phyloP scores from a whole-genome alignment of 2,797 vertebrate genomes.

The Myotis myotis region DNA sequence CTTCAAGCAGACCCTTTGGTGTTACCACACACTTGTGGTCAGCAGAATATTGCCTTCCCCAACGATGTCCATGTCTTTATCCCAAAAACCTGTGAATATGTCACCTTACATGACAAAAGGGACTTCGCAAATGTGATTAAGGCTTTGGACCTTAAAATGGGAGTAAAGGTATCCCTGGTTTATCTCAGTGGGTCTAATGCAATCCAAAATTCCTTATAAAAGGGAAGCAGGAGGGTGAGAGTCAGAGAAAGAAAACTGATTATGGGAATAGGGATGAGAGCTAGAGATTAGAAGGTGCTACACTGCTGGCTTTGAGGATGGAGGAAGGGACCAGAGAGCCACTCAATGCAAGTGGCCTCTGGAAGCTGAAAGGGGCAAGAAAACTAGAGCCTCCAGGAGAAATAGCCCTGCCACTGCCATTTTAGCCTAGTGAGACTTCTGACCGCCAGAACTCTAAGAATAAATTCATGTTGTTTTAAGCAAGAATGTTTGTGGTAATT shows the following conservation, averaged over 20 bases:
- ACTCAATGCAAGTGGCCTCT: neutral
- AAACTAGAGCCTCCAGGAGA: neutral
- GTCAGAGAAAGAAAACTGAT: neutral
- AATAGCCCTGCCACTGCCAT: neutral
- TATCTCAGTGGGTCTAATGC: neutral
- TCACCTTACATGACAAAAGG: neutral
- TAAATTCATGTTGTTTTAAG: neutral
- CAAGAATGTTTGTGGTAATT: neutral
- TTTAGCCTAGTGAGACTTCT: neutral
- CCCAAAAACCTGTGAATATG: neutral
- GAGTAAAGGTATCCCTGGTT: neutral
- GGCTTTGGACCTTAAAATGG: neutral
- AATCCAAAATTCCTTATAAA: neutral
- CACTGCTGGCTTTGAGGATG: neutral
- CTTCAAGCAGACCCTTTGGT: neutral
- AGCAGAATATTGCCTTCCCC: neutral
- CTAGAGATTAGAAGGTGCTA: neutral
- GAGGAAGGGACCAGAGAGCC: neutral
- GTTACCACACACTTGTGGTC: neutral
- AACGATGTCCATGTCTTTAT: neutral
- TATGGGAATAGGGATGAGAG: neutral
- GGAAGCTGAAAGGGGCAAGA: neutral
- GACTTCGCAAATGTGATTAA: neutral
- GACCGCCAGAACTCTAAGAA: neutral
- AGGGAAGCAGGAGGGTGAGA: neutral